These are phyloP conservation scores for Pipa parva DNA, from an alignment of 2,113 vertebrate genomes.

Conservation along the genomic window DNA sequence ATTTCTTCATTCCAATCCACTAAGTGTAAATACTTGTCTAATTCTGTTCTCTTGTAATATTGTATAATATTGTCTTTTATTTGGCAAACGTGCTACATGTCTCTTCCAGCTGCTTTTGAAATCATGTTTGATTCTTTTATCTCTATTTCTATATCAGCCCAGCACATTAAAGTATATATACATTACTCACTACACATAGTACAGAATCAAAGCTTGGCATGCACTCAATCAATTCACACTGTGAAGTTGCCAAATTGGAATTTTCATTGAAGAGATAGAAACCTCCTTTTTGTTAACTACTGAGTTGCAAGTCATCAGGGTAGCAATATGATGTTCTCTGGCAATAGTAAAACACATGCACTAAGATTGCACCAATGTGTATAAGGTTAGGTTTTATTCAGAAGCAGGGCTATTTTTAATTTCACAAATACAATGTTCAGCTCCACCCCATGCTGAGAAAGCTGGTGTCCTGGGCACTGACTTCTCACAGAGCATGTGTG, in stretches of 20 bases:
- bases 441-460: no score
- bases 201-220: constrained; percentile 4
- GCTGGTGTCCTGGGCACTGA: no score
- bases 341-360: no score
- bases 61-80: background rate
- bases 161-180: background rate
- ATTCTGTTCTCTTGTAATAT: background rate
- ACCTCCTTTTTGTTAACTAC: background rate
- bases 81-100: background rate
- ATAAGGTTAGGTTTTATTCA: no score
- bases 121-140: background rate
- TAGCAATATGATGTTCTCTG: no score
- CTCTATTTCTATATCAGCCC: constrained; percentile 4
- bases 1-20: no score
- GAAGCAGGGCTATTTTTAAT: no score
- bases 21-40: background rate
- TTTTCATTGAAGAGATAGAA: constrained; percentile 21
- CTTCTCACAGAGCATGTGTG: no score
- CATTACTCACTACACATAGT: background rate
- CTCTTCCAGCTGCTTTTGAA: background rate
- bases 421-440: no score
- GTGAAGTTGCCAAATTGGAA: constrained; percentile 10
- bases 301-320: no score
- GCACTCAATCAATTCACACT: constrained; percentile 16
- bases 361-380: no score